These are phyloP conservation scores for Palythoa heliodiscus DNA, from an alignment of 92 coral and sea anemone genomes.

Conservation along the genomic window DNA sequence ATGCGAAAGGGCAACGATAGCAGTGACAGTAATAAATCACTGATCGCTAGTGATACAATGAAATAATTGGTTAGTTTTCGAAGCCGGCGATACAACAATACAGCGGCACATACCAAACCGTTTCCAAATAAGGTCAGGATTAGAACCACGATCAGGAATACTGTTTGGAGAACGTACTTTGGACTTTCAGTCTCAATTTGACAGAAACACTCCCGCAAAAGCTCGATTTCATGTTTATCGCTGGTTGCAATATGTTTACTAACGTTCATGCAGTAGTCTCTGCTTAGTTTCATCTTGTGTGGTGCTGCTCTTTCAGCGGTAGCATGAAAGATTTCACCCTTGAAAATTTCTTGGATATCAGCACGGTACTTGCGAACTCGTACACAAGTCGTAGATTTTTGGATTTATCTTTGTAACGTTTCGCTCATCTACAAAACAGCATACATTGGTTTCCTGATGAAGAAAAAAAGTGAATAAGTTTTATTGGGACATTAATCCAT, in stretches of 20 bases:
- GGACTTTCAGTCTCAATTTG: background rate
- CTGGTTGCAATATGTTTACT: background rate
- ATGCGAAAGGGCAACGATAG: constrained; percentile 78
- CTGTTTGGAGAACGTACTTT: constrained; percentile 61
- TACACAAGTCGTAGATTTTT: too few relatives aligned
- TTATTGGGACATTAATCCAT: too few relatives aligned
- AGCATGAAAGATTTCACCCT: too few relatives aligned
- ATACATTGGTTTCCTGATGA: too few relatives aligned
- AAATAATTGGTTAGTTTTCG: constrained; percentile 90
- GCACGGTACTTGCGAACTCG: too few relatives aligned
- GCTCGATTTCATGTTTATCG: constrained; percentile 40
- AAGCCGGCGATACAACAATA: constrained; percentile 71
- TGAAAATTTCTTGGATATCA: too few relatives aligned
- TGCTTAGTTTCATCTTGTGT: too few relatives aligned
- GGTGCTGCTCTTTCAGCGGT: too few relatives aligned
- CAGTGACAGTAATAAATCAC: constrained; percentile 74
- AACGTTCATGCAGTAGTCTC: background rate
- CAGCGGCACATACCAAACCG: constrained; percentile 71
- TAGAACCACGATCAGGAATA: constrained; percentile 69
- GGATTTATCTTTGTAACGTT: too few relatives aligned
- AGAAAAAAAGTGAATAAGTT: too few relatives aligned
- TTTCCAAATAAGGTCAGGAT: constrained; percentile 82
- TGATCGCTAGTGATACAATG: constrained; percentile 86
- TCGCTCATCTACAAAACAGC: too few relatives aligned
- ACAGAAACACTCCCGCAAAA: constrained; percentile 24